Evolutionary conservation across 2,797 vertebrate genomes (phyloP).

Genomic region (Melanotaenia parkinsoni): DNA sequence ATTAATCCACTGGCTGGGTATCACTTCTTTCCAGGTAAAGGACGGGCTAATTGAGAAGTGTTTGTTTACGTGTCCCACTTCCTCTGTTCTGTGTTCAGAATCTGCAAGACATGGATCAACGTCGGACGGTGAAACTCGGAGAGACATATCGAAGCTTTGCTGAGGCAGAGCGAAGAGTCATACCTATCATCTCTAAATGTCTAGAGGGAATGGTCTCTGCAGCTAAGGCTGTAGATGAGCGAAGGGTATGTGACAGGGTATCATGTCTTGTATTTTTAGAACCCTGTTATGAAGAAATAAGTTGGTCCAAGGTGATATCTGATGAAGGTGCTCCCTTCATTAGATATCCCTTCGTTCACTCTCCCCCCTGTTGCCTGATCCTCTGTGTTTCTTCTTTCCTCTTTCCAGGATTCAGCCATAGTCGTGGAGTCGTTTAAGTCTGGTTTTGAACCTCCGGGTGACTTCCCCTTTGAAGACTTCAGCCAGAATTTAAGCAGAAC

Average conservation of each 20-base stretch:
- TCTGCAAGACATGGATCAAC: constrained; percentile 97
- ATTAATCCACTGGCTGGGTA: background rate
- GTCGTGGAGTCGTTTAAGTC: constrained; percentile 99
- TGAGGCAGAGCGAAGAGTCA: constrained; percentile 94
- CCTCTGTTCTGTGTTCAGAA: constrained; percentile 80
- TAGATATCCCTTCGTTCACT: background rate
- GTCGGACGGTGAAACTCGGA: constrained; percentile 93
- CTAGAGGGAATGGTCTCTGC: constrained; percentile 97
- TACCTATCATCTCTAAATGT: constrained; percentile 97
- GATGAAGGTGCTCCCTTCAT: background rate
- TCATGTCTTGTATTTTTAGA: background rate
- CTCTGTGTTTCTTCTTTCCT: background rate
- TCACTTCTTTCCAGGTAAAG: background rate
- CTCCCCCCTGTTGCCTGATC: background rate
- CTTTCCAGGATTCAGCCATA: constrained; percentile 90
- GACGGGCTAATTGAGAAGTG: background rate
- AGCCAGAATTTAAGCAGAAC: constrained; percentile 97
- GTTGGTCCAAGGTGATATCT: background rate
- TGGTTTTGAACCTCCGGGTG: constrained; percentile 94
- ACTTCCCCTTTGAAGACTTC: constrained; percentile 98
- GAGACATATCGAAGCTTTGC: constrained; percentile 96
- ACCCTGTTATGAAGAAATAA: background rate
- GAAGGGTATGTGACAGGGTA: constrained; percentile 80
- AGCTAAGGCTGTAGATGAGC: constrained; percentile 94
- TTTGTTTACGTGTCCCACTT: background rate